Evolutionary conservation across 2,113 vertebrate species (phyloP).

Genomic region (Ammospiza nelsoni): DNA sequence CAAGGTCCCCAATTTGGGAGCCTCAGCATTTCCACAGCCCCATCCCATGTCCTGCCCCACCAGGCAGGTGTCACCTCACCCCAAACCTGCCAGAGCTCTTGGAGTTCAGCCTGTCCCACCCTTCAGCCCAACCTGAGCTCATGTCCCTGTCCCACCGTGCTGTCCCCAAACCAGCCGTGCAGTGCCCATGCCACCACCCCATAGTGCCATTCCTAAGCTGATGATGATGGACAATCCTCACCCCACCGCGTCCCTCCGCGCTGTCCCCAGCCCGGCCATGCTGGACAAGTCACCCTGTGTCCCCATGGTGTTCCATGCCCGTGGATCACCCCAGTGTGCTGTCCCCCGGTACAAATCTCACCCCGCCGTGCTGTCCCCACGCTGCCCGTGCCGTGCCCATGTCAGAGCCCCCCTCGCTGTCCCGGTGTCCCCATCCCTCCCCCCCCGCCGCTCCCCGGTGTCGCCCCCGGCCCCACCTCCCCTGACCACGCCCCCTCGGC

Average conservation of each 20-base stretch:
- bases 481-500: not conserved
- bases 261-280: not conserved
- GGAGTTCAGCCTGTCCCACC: not conserved
- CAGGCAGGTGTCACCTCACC: not conserved
- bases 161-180: fast-evolving
- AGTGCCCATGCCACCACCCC: not conserved
- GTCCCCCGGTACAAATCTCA: not conserved
- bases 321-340: fast-evolving
- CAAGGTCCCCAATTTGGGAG: not conserved
- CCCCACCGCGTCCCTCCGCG: not conserved
- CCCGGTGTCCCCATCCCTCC: not conserved
- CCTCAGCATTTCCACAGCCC: not conserved
- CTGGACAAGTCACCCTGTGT: not conserved
- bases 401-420: not conserved
- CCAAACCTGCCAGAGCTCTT: not conserved
- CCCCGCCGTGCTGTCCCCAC: too few species aligned
- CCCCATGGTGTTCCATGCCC: not conserved
- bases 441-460: not conserved
- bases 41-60: not conserved
- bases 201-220: fast-evolving
- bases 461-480: not conserved
- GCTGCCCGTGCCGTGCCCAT: not conserved
- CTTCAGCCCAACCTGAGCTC: not conserved
- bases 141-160: fast-evolving
- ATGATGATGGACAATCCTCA: not conserved